A percentile compares a stretch with the other conserved stretches of the same genome.
phyloP scores from a whole-genome alignment of 2,888 invertebrate species.

The Ariolimax columbianus region DNA sequence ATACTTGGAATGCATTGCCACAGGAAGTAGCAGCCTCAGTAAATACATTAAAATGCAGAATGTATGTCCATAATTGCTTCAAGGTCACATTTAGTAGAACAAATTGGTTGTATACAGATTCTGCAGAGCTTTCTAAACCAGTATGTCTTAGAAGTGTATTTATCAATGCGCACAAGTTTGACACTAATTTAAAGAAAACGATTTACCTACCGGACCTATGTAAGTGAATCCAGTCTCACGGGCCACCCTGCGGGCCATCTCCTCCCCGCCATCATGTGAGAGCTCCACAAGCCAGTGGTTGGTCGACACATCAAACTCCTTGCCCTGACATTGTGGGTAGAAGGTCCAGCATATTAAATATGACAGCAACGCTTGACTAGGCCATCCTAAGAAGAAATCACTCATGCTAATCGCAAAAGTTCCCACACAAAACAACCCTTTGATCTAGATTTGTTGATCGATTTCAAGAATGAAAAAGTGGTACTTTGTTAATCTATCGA shows the following conservation, averaged over 20 bases:
- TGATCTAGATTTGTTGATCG: background rate
- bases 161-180: background rate
- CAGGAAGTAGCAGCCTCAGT: no score
- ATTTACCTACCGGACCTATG: constrained; percentile 91
- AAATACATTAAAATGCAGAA: no score
- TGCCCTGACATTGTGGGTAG: constrained; percentile 28
- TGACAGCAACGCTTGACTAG: constrained; percentile 47
- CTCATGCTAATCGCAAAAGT: constrained; percentile 49
- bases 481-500: no score
- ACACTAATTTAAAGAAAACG: background rate
- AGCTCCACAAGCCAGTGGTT: constrained; percentile 96
- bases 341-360: constrained; percentile 37
- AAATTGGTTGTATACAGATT: no score
- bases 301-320: constrained; percentile 87
- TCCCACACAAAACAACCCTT: background rate
- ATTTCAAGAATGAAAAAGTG: no score
- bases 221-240: constrained; percentile 94
- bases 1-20: no score
- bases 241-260: constrained; percentile 90
- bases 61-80: no score
- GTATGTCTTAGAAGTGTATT: no score
- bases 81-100: no score
- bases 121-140: no score
- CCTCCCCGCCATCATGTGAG: constrained; percentile 85
- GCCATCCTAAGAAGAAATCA: constrained; percentile 50